Conservation (phyloP, 2,888 invertebrate species). For the Xylocampa areola region DNA sequence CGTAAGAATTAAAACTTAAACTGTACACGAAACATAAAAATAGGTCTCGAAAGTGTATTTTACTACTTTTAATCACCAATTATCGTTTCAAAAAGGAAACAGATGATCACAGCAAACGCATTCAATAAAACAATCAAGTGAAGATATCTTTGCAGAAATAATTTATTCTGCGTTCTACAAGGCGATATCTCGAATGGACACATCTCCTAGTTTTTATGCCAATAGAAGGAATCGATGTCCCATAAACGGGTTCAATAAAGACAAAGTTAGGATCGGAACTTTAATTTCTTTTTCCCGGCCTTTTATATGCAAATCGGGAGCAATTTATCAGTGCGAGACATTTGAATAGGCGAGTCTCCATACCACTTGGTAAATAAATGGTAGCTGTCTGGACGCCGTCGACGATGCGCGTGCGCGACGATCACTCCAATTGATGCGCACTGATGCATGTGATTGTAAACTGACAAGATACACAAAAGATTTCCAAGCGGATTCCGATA, state of each 20-base stretch:
- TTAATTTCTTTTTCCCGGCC: slow-evolving; percentile 72
- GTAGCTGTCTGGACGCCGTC: slow-evolving; percentile 57
- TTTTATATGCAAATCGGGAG: slow-evolving; percentile 84
- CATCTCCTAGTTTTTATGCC: slow-evolving; percentile 55
- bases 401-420: slow-evolving; percentile 54
- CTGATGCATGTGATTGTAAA: slow-evolving; percentile 66
- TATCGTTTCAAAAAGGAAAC: slow-evolving; percentile 13
- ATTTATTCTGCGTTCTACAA: slow-evolving; percentile 34
- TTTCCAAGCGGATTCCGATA: slow-evolving; percentile 48
- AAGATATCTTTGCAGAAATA: slow-evolving; percentile 38
- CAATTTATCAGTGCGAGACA: slow-evolving; percentile 85
- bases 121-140: slow-evolving; percentile 36
- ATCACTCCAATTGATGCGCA: slow-evolving; percentile 63
- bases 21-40: too few relatives aligned
- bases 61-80: too few relatives aligned
- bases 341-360: slow-evolving; percentile 81
- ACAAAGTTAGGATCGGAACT: slow-evolving; percentile 72
- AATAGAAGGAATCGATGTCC: slow-evolving; percentile 61
- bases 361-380: slow-evolving; percentile 71
- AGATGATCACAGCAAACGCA: slow-evolving; percentile 21
- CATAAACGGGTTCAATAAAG: slow-evolving; percentile 70
- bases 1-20: too few relatives aligned
- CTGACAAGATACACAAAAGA: slow-evolving; percentile 60
- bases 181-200: slow-evolving; percentile 46
- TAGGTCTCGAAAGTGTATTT: too few relatives aligned